Base-by-base conservation (phyloP, 2,888 invertebrate species). In the Tanypteryx hageni region DNA sequence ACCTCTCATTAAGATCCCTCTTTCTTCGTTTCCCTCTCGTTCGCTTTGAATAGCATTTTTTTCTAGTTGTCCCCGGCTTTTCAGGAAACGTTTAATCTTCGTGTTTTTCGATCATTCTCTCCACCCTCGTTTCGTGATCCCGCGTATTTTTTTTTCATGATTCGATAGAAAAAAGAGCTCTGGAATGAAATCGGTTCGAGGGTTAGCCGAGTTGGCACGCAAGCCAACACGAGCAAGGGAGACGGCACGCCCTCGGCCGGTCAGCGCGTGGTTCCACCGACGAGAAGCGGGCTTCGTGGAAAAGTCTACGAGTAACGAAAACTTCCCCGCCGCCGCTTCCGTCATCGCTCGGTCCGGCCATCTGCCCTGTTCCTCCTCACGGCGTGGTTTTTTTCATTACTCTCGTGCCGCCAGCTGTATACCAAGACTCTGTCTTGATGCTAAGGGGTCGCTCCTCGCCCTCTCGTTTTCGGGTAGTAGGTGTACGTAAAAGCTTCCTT, bases 1-100 rank as follows among this genome's bases (percentile, higher is more conserved):
- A 83, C 86, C 27, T 31, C 86, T 86, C 86, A 61, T 86, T 86
- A 86, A 61, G 59, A 86, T 86, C 64, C 64, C 44, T 61, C 89
- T 44, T n/a, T 57, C 44, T 44, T 44, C 44, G 44, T 44, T 44
- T 44, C 44, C 44, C 44, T n/a, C n/a, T n/a, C n/a, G n/a, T n/a
- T n/a, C n/a, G n/a, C n/a, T 44, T 44, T 44, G 11, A 44, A 11
- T 82, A 11, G 8, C 82, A 31, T 16, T 82, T 10, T 9, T 82
- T 56, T 31, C 82, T 14, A 14, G 11, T 82, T 31, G 44, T 82
- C 44, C 31, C 13, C 14, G 16, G 44, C 44, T 14, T 27, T 14
- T 44, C 18, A 31, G 83, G 57, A 57, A n/a, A 44, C 44, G 44
- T 83, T 57, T 57, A 83, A 56, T 83, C 83, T 18, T 57, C 56